Evolutionary conservation across 1,140 invertebrate species (phyloP).

Genomic region (Platyura marginata): DNA sequence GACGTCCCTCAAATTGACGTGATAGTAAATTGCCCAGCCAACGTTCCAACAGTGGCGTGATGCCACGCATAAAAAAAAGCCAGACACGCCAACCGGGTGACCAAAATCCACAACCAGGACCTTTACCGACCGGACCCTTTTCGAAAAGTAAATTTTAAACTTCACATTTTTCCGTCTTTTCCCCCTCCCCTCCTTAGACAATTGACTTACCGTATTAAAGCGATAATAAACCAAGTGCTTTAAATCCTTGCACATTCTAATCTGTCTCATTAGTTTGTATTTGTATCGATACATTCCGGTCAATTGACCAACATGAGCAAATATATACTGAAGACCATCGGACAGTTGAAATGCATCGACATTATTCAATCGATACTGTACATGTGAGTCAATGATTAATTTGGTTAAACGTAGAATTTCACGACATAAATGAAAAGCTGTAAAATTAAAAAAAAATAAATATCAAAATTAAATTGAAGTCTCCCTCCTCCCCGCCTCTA

Average conservation of each 20-base stretch:
- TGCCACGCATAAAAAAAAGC: constrained; percentile 98
- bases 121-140: constrained; percentile 92
- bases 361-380: constrained; percentile 97
- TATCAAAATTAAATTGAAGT: too few relatives aligned
- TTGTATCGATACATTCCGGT: constrained; percentile 99
- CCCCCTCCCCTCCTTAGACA: too few relatives aligned
- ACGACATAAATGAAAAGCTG: constrained; percentile 95
- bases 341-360: constrained; percentile 98
- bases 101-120: constrained; percentile 98
- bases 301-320: constrained; percentile 96
- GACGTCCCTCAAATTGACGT: constrained; percentile 95
- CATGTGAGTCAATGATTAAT: constrained; percentile 96
- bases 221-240: constrained; percentile 99
- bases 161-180: too few relatives aligned
- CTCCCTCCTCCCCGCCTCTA: too few relatives aligned
- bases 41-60: constrained; percentile 90
- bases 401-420: constrained; percentile 97
- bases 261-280: constrained; percentile 99
- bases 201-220: constrained; percentile 87
- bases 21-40: constrained; percentile 98
- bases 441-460: too few relatives aligned
- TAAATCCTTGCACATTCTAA: constrained; percentile 99
- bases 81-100: constrained; percentile 98
- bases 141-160: constrained; percentile 5
- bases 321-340: constrained; percentile 98